Evolutionary conservation across 2,797 vertebrate species (phyloP), one percentile per base, ranked within the genome.

Genomic region (Microctenopoma lineatum): DNA sequence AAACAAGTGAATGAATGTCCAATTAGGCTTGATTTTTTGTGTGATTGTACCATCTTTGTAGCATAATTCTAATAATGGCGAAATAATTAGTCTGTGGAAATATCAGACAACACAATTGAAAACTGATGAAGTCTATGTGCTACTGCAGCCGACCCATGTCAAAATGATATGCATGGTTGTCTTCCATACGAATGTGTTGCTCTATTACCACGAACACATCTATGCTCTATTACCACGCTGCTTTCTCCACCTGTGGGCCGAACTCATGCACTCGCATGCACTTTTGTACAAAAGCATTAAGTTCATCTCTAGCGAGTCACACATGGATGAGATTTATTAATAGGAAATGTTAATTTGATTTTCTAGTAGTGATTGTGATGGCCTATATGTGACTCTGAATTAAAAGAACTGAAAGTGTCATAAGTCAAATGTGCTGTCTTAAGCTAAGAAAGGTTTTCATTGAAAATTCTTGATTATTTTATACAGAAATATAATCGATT

Each of bases 1-100:
- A 70, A 44, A 36, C 34, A 64, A 64, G 10, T 14, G 3, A 45
- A n/a, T 58, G 16, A 25, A 52, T 48, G 39, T 76, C 51, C 45
- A 51, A 51, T 65, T 52, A 66, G 26, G 48, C 41, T 29, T 34
- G 46, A 59, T 57, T 41, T 15, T 25, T 48, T 8, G 38, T 50
- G 59, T 14, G 7, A 62, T 29, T 12, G n/a, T 1, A 18, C 3
- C 8, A 32, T 39, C 7, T 56, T 70, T 50, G 41, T 48, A 58
- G 21, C 21, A 42, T 55, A 4, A 4, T 21, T 44, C 16, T 44
- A 25, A 52, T 44, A 25, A 52, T 52, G 21, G 26, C 8, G 34
- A 2, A 36, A 0, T 3, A 14, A 45, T 74, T 48, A 27, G 3
- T 44, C 13, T 21, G 21, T 21, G 11, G 15, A 21, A 25, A 46